Evolutionary conservation across 2,888 invertebrate genomes (phyloP).

Genomic region (Drosophila bunnanda): DNA sequence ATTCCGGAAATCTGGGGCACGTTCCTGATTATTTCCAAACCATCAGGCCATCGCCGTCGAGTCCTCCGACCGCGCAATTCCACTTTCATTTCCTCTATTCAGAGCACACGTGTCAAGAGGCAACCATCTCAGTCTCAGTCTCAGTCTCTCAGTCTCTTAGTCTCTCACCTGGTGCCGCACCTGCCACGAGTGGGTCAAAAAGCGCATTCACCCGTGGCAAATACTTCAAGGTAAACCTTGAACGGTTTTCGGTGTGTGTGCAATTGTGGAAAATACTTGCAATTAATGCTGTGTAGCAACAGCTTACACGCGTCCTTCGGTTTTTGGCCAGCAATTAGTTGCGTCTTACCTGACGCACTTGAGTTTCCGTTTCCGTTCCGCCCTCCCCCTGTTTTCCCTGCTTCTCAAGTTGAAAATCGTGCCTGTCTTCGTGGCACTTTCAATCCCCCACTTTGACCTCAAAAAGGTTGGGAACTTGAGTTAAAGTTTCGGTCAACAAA

Average conservation of each 20-base stretch:
- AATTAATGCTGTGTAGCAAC: conserved; percentile 44
- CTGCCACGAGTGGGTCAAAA: conserved; percentile 60
- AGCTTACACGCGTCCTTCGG: conserved; percentile 19
- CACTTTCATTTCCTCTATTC: conserved; percentile 31
- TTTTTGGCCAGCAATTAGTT: conserved; percentile 58
- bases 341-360: conserved; percentile 45
- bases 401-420: conserved; percentile 1
- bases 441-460: not conserved
- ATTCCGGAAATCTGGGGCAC: conserved; percentile 43
- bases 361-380: conserved; percentile 23
- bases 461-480: not conserved
- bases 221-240: conserved; percentile 26
- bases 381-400: no score
- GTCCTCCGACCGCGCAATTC: conserved; percentile 11
- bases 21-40: conserved; percentile 48
- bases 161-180: conserved; percentile 4
- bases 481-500: not conserved
- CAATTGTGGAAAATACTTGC: conserved; percentile 46
- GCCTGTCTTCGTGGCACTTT: conserved; percentile 7
- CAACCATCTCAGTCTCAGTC: not conserved
- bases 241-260: conserved; percentile 17
- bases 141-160: not conserved
- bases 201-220: conserved; percentile 70
- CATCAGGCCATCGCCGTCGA: conserved; percentile 6
- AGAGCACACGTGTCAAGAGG: conserved; percentile 53